phyloP scores from a whole-genome alignment of 2,113 vertebrate species.

The Perca fluviatilis region DNA sequence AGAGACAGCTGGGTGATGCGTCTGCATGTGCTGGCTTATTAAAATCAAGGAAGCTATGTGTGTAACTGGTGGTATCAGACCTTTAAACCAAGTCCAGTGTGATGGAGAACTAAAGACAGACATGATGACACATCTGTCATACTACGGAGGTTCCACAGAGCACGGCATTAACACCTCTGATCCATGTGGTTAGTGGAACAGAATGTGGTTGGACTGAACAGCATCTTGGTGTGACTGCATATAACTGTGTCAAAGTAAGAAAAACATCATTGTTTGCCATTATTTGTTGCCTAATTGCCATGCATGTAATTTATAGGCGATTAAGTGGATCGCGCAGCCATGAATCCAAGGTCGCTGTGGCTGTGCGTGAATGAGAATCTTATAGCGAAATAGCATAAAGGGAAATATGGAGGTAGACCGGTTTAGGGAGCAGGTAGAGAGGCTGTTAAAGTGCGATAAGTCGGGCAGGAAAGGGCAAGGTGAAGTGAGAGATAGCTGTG shows the following conservation, averaged over 20 bases:
- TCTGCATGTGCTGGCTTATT: neutral
- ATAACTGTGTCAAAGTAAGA: slow-evolving; percentile 13
- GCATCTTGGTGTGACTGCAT: neutral
- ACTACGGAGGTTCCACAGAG: neutral
- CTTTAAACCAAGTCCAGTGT: neutral
- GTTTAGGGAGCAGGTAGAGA: slow-evolving; percentile 12
- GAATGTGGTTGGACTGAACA: neutral
- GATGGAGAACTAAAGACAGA: neutral
- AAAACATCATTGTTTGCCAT: neutral
- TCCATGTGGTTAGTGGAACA: neutral
- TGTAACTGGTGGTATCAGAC: slow-evolving; percentile 1
- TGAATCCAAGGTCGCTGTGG: slow-evolving; percentile 53
- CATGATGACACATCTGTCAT: neutral
- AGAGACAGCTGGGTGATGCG: slow-evolving; percentile 39
- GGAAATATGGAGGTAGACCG: neutral
- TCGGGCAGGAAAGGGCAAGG: slow-evolving; percentile 1
- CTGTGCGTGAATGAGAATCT: slow-evolving; percentile 53
- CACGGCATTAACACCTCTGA: neutral
- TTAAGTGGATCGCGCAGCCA: slow-evolving; percentile 50
- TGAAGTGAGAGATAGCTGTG: slow-evolving; percentile 8
- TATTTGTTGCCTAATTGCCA: neutral
- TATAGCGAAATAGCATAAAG: neutral
- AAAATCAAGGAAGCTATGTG: neutral
- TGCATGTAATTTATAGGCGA: slow-evolving; percentile 52
- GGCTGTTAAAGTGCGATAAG: slow-evolving; percentile 9